Evolutionary conservation across 64 coral and sea anemone genomes (phyloP).

Genomic region (Orbicella faveolata): DNA sequence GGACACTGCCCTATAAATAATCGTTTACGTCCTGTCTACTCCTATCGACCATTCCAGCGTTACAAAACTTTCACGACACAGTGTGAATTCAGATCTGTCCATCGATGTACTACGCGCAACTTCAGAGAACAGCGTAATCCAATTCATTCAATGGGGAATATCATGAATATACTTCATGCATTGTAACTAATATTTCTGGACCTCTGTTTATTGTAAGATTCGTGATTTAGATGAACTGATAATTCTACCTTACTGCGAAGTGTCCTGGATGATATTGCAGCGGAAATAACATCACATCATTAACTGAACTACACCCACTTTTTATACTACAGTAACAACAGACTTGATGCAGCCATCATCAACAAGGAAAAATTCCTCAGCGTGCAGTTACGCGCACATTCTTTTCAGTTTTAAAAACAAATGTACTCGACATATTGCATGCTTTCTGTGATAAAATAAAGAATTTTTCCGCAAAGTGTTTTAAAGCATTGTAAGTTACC

Average conservation of each 20-base stretch:
- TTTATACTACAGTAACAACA: slow-evolving; percentile 4
- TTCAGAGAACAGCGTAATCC: slow-evolving; percentile 15
- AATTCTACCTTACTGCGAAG: slow-evolving; percentile 6
- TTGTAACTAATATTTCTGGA: not conserved
- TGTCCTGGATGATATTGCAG: not conserved
- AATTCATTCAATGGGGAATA: slow-evolving; percentile 7
- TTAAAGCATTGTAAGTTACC: slow-evolving; percentile 13
- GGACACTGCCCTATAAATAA: not conserved
- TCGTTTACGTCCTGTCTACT: too few species aligned
- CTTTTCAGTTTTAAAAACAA: slow-evolving; percentile 7
- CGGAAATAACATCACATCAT: slow-evolving; percentile 28
- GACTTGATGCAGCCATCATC: not conserved
- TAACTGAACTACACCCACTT: not conserved
- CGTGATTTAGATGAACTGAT: not conserved
- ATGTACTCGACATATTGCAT: not conserved
- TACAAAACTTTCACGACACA: not conserved
- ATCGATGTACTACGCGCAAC: not conserved
- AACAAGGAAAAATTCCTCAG: not conserved
- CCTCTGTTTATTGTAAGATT: slow-evolving; percentile 40
- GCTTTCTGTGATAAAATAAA: slow-evolving; percentile 2
- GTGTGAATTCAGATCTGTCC: not conserved
- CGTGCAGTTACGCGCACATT: not conserved
- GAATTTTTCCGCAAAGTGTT: not conserved
- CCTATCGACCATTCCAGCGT: too few species aligned
- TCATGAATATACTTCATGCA: not conserved